phyloP scores from a whole-genome alignment of 2,888 invertebrate genomes.

The Mythimna albipuncta region DNA sequence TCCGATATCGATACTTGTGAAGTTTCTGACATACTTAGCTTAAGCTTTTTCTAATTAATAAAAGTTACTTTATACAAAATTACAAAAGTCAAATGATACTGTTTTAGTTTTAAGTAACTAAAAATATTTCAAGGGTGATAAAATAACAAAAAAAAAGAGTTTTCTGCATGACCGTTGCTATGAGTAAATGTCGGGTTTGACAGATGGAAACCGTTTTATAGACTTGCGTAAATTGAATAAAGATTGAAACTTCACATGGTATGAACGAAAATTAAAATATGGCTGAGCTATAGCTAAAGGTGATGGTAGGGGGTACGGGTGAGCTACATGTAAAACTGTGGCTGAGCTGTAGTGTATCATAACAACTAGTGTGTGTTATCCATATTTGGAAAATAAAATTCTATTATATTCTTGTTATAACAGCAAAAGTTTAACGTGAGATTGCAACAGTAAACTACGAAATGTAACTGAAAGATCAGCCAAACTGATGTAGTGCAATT shows the following conservation, averaged over 20 bases:
- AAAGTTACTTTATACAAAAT: not conserved
- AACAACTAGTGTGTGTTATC: no score
- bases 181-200: not conserved
- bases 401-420: not conserved
- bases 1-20: not conserved
- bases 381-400: not conserved
- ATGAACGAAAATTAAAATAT: no score
- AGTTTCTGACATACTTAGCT: not conserved
- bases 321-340: no score
- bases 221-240: not conserved
- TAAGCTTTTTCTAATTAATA: not conserved
- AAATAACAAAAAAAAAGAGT: not conserved
- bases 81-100: not conserved
- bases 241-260: slow-evolving; percentile 13
- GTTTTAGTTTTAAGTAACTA: no score
- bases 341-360: no score
- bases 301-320: no score
- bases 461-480: slow-evolving; percentile 6
- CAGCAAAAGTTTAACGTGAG: not conserved
- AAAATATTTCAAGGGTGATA: not conserved
- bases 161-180: not conserved
- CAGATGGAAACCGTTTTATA: slow-evolving; percentile 6
- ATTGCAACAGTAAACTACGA: no score
- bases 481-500: slow-evolving; percentile 13
- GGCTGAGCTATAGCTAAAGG: no score